Conservation (phyloP, 2,113 vertebrate species). For the Triplophysa rosa region DNA sequence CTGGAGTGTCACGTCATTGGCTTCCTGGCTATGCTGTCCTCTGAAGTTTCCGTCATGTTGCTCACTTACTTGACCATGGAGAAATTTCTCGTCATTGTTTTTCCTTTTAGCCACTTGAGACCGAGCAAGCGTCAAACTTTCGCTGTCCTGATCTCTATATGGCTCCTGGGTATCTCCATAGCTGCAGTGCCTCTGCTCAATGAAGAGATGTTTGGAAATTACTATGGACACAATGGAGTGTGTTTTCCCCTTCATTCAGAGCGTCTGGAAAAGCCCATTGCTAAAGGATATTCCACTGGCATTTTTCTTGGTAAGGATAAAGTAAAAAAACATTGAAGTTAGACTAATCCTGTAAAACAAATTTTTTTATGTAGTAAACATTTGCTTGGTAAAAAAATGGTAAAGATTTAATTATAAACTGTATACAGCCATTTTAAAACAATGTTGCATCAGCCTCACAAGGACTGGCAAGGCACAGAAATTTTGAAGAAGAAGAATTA, state of each 20-base stretch:
- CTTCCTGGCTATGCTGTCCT: slow-evolving; percentile 81
- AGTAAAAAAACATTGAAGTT: too few species aligned
- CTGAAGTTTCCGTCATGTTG: slow-evolving; percentile 82
- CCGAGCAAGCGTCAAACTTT: slow-evolving; percentile 75
- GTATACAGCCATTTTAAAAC: too few species aligned
- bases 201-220: slow-evolving; percentile 82
- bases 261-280: slow-evolving; percentile 76
- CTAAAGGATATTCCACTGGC: slow-evolving; percentile 80
- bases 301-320: slow-evolving; percentile 83
- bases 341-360: too few species aligned
- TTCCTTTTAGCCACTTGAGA: slow-evolving; percentile 80
- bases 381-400: too few species aligned
- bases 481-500: too few species aligned
- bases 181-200: slow-evolving; percentile 78
- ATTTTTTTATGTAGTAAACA: too few species aligned
- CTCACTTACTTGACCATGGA: slow-evolving; percentile 84
- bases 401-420: too few species aligned
- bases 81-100: slow-evolving; percentile 84
- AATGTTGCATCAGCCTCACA: too few species aligned
- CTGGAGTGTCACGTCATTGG: slow-evolving; percentile 77
- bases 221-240: slow-evolving; percentile 84
- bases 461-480: too few species aligned
- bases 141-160: slow-evolving; percentile 72
- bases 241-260: slow-evolving; percentile 85
- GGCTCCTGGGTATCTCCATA: slow-evolving; percentile 79